Evolutionary conservation across 1,140 invertebrate genomes (phyloP), one percentile per base, ranked within the genome.

Genomic region (Caenorhabditis remanei): DNA sequence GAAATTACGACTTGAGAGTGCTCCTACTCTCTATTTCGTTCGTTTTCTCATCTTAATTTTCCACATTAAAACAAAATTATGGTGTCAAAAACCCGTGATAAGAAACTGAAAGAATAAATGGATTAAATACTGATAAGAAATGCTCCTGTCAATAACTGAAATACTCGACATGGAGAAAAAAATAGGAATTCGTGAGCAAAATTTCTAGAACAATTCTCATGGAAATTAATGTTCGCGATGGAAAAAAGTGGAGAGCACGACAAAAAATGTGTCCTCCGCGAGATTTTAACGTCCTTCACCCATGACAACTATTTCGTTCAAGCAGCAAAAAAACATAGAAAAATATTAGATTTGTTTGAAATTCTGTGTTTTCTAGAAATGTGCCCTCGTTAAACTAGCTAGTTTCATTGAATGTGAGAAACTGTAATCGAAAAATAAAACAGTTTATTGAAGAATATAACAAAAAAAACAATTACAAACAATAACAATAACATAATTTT

Each of bases 241-340:
- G 58, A 61, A 24, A n/a, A 40, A 65, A 65, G 32, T 9, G 63
- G 9, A 65, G 58, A 61, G n/a, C 58, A 61, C 58, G 21, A 21
- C 14, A 61, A 61, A 61, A 19, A 8, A n/a, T 61, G 58, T 61
- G 58, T 61, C 14, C 58, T 61, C 58, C 58, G 58, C 58, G n/a
- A 65, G 40, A 40, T 19, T 65, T 65, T 65, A 65, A 65, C 63
- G 32, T 65, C 65, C n/a, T 71, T 71, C 65, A 46, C 65, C 43
- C 13, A 32, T 71, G 65, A 71, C 65, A 46, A 71, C n/a, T 71
- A 46, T 46, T 46, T 71, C 19, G 40, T 46, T 19, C 11, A 19
- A 55, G 53, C 53, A 55, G 13, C 14, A 24, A 71, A 41, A 71
- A 32, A 2, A 32, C 32, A 32, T 32, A 0, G 32, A 32, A 32